Base-by-base conservation (phyloP, 2,797 vertebrate genomes). In the Sebastes trivittatus region DNA sequence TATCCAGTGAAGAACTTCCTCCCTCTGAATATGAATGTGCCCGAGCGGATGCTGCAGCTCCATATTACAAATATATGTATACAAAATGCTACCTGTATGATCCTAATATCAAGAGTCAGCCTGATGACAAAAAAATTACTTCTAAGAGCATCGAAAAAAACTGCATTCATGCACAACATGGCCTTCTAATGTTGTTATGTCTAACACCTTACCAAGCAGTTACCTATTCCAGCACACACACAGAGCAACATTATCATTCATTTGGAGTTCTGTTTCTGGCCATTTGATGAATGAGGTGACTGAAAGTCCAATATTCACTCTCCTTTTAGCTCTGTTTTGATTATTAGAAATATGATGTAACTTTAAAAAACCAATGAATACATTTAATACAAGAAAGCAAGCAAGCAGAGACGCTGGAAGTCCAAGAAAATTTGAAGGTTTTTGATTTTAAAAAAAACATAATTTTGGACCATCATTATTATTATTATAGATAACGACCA, bases 1-100 rank as follows among this genome's bases (percentile, higher is more conserved):
- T 60, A 89, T 22, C 56, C 23, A 60, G 59, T 32, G 16, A 66
- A 64, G 34, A 85, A 81, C 66, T 73, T 79, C 30, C 59, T 81
- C 52, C 16, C n/a, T 78, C 34, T 65, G 77, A 83, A 79, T 70
- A 23, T 23, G 55, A 76, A 81, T 77, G 46, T 49, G 27, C 14
- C n/a, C 61, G 64, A 67, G 20, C 34, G 63, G 54, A 23, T 59
- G 20, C 76, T 4, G 16, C 32, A 52, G 49, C 27, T 69, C 22
- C 30, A 11, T 14, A 18, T 55, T 55, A 59, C 20, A 42, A 11
- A 5, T 30, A 18, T 55, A 32, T 34, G 1, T 46, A 46, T 46
- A 18, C 62, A 38, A 63, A 38, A 56, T 14, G 14, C 29, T 16
- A 22, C 27, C 22, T 36, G n/a, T n/a, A 22, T 36, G 46, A n/a